Base-by-base conservation (phyloP, 2,113 vertebrate species). In the Pterocles orientalis region DNA sequence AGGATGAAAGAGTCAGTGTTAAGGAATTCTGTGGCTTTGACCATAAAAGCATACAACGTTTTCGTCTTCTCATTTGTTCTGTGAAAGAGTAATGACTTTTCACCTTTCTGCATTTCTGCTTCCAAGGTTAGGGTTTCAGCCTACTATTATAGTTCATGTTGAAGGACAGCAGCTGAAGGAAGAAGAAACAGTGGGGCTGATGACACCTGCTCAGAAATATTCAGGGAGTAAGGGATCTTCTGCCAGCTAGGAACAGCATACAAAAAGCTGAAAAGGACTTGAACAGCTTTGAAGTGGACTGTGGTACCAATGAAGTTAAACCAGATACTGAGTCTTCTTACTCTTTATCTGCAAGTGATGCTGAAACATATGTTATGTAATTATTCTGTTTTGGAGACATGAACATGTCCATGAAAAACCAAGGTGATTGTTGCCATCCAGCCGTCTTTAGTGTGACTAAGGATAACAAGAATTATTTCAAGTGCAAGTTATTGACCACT, bases 61-160 rank as follows among this genome's bases (percentile, higher is more conserved):
- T 2, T 60, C 65, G 7, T 10, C 14, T 12, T 31, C 23, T 45
- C 0, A 0, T 6, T 61, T 51, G 26, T 45, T 18, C 24, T 34
- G 10, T 17, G 60, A n/a, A 76, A 39, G 7, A 15, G 4, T 50
- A 50, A 50, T n/a, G 36, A 5, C 23, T 19, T 86, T 82, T 69
- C 39, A 31, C 28, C 20, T 66, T 77, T 51, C 48, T 82, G 15
- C 21, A 41, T 26, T 31, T 26, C 77, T n/a, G 18, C 11, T 72
- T 78, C 33, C 31, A 39, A 15, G 1, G 6, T 26, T 58, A 48
- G 29, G 48, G 19, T 65, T 78, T 57, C 33, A 72, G 16, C 16
- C 19, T 43, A 7, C 8, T 12, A 23, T 26, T 9, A 14, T 5
- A 48, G 29, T 3, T 69, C 17, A 25, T 53, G 20, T 9, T 33